phyloP scores from a whole-genome alignment of 1,140 invertebrate genomes.

The Heliconius hermathena region DNA sequence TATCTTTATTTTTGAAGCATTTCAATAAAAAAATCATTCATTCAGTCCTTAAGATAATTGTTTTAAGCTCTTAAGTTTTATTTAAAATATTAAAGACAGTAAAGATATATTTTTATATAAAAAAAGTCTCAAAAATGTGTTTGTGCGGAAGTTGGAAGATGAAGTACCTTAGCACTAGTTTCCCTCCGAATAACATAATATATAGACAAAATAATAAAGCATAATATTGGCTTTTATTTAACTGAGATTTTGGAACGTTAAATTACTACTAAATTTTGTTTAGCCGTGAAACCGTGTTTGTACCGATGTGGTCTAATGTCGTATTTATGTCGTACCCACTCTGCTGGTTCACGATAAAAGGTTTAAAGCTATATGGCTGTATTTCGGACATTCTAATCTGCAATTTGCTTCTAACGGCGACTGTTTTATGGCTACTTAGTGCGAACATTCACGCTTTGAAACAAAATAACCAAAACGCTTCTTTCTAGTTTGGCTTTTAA shows the following conservation, averaged over 20 bases:
- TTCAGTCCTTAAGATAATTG: neutral
- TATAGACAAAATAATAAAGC: neutral
- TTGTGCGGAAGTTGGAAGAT: no score
- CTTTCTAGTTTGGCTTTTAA: neutral
- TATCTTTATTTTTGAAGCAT: neutral
- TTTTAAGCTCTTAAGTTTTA: no score
- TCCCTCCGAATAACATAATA: no score
- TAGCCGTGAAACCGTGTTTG: slow-evolving; percentile 37
- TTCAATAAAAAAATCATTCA: neutral
- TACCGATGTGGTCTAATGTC: slow-evolving; percentile 41
- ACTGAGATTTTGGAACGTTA: neutral
- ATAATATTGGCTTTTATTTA: neutral
- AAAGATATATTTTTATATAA: no score
- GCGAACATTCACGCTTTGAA: slow-evolving; percentile 30
- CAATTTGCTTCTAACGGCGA: slow-evolving; percentile 43
- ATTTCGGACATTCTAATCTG: slow-evolving; percentile 48
- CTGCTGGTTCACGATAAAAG: slow-evolving; percentile 50
- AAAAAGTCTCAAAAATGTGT: no score
- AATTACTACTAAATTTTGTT: slow-evolving; percentile 29
- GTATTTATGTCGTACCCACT: slow-evolving; percentile 46
- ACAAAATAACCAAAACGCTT: slow-evolving; percentile 14
- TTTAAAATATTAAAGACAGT: no score
- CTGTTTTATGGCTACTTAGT: slow-evolving; percentile 45
- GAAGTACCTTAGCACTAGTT: no score
- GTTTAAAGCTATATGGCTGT: slow-evolving; percentile 52